phyloP scores from a whole-genome alignment of 2,888 invertebrate species.

The Microdon myrmicae region DNA sequence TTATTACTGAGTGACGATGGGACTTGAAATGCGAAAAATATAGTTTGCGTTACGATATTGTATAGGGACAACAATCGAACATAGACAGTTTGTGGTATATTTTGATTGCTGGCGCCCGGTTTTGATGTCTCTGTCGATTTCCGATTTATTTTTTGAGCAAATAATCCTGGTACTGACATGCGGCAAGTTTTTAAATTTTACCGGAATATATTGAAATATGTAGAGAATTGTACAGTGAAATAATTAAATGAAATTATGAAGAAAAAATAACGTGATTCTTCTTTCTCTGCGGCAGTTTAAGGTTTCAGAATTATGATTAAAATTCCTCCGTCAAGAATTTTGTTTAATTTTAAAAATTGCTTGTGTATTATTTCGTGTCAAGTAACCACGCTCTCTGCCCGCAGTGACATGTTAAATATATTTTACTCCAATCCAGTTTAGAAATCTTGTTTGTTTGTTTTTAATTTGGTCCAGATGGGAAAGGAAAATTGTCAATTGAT shows the following conservation, averaged over 20 bases:
- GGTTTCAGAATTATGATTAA: constrained; percentile 17
- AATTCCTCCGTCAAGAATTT: constrained; percentile 15
- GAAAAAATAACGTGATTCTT: constrained; percentile 13
- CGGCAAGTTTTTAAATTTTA: constrained; percentile 58
- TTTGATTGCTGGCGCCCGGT: constrained; percentile 40
- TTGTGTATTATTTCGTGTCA: constrained; percentile 58
- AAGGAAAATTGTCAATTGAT: no score
- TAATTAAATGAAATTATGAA: constrained; percentile 24
- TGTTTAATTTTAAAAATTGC: constrained; percentile 1
- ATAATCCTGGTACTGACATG: constrained; percentile 62
- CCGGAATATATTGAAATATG: constrained; percentile 16
- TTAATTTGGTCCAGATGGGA: no score
- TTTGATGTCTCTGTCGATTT: constrained; percentile 55
- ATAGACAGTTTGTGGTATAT: constrained; percentile 26
- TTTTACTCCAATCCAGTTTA: constrained; percentile 23
- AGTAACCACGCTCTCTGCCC: constrained; percentile 58
- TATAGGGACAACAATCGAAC: neutral
- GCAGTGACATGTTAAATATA: constrained; percentile 55
- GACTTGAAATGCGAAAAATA: no score
- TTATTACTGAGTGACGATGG: no score
- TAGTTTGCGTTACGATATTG: no score
- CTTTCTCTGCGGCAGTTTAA: neutral
- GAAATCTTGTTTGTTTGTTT: constrained; percentile 5
- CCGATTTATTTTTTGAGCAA: constrained; percentile 55
- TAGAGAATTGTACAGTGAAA: constrained; percentile 2